These are phyloP conservation scores for Struthio camelus DNA, from an alignment of 2,113 vertebrate species.

Conservation along the genomic window DNA sequence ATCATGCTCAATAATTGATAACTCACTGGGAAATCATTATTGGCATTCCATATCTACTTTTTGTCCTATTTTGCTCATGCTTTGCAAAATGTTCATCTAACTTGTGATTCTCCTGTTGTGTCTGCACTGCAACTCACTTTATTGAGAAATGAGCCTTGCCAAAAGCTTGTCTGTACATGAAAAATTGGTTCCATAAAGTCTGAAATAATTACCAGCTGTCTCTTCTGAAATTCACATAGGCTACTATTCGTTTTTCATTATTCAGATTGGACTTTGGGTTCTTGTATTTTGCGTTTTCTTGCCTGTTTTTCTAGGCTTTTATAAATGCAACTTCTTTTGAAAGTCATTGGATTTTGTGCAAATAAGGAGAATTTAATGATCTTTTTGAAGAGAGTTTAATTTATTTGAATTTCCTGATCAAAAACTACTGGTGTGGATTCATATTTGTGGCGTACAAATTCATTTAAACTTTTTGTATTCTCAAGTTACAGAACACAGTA, in stretches of 20 bases:
- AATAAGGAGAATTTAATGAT: background rate
- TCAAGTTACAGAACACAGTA: constrained; percentile 33
- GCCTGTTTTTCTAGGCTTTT: background rate
- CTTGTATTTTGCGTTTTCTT: background rate
- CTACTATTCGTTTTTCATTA: constrained; percentile 3
- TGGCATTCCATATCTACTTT: background rate
- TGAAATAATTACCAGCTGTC: constrained; percentile 69
- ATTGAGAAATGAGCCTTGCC: constrained; percentile 37
- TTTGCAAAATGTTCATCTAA: background rate
- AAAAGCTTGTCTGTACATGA: constrained; percentile 54
- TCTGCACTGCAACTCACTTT: constrained; percentile 27
- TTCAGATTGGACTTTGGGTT: background rate
- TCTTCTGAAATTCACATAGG: constrained; percentile 28
- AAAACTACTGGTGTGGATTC: background rate
- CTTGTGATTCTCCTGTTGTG: background rate
- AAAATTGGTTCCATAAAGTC: constrained; percentile 56
- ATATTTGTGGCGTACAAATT: constrained; percentile 22
- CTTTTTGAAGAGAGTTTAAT: constrained; percentile 38
- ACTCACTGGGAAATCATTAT: background rate
- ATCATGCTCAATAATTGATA: background rate
- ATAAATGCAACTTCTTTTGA: background rate
- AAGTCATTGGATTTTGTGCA: background rate
- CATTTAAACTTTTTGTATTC: background rate
- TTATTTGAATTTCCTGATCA: constrained; percentile 23
- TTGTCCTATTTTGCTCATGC: background rate